Conservation (phyloP, 1,140 invertebrate genomes). For the Goniozus legneri region DNA sequence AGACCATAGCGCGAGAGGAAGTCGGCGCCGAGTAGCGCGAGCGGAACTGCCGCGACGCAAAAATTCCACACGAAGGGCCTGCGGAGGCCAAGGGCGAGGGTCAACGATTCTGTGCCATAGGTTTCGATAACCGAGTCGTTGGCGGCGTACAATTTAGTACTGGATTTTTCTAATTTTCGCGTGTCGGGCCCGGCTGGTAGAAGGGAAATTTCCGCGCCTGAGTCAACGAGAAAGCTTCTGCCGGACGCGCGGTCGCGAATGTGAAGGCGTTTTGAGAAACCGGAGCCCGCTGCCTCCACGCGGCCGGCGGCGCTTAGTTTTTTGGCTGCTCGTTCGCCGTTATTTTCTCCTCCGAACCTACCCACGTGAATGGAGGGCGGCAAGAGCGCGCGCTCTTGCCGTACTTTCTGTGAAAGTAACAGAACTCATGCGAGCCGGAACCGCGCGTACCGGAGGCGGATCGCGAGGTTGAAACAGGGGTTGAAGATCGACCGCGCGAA, state of each 20-base stretch:
- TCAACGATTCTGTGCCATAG: conserved; percentile 28
- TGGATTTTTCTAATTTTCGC: conserved; percentile 2
- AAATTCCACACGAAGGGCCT: conserved; percentile 35
- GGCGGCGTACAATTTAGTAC: conserved; percentile 7
- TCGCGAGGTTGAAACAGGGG: no score
- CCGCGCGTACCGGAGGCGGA: no score
- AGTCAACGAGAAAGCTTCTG: background rate
- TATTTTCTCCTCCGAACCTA: no score
- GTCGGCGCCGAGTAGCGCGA: conserved; percentile 41
- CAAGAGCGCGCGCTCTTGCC: no score
- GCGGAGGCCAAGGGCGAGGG: conserved; percentile 28
- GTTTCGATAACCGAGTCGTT: conserved; percentile 26
- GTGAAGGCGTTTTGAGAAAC: no score
- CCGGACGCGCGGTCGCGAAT: background rate
- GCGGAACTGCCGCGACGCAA: conserved; percentile 32
- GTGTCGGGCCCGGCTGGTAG: background rate
- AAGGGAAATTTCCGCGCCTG: background rate
- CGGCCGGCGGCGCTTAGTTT: no score
- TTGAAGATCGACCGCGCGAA: no score
- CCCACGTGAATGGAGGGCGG: no score
- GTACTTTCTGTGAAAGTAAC: no score
- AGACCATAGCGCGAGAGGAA: conserved; percentile 32
- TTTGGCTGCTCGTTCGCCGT: no score
- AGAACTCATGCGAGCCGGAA: no score
- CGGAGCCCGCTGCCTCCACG: no score